Conservation (phyloP, 2,113 vertebrate species). For the Rafetus swinhoei region DNA sequence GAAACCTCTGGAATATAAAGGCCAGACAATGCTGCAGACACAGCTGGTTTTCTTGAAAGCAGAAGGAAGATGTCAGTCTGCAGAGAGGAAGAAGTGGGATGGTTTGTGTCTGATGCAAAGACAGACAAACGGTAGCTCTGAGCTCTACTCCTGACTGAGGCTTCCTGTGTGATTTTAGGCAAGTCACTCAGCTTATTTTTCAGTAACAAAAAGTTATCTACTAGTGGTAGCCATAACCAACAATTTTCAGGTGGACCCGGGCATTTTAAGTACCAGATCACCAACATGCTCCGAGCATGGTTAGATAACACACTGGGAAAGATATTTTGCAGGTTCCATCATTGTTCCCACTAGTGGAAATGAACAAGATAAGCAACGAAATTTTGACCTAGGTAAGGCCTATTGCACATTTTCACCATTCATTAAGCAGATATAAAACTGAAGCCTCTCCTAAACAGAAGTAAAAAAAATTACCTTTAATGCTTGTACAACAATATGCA, state of each 20-base stretch:
- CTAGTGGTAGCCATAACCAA: background rate
- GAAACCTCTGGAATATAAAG: slow-evolving; percentile 66
- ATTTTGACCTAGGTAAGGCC: background rate
- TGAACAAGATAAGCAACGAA: background rate
- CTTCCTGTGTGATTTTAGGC: background rate
- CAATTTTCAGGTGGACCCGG: background rate
- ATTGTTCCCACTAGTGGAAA: background rate
- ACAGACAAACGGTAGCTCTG: slow-evolving; percentile 32
- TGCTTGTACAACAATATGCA: background rate
- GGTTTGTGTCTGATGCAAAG: slow-evolving; percentile 8
- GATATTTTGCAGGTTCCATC: background rate
- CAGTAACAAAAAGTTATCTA: background rate
- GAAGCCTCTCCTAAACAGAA: background rate
- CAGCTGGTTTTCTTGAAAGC: slow-evolving; percentile 42
- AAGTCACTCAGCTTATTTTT: background rate
- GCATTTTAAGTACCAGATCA: background rate
- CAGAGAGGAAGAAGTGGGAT: slow-evolving; percentile 9
- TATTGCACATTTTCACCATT: background rate
- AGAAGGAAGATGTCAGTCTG: background rate
- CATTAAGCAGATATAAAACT: background rate
- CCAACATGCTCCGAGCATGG: background rate
- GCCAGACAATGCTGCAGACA: slow-evolving; percentile 36
- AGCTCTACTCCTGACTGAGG: slow-evolving; percentile 57
- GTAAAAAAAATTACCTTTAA: background rate
- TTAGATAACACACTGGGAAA: background rate